Base-by-base conservation (phyloP, 2,888 invertebrate genomes). In the Aphodius sticticus region DNA sequence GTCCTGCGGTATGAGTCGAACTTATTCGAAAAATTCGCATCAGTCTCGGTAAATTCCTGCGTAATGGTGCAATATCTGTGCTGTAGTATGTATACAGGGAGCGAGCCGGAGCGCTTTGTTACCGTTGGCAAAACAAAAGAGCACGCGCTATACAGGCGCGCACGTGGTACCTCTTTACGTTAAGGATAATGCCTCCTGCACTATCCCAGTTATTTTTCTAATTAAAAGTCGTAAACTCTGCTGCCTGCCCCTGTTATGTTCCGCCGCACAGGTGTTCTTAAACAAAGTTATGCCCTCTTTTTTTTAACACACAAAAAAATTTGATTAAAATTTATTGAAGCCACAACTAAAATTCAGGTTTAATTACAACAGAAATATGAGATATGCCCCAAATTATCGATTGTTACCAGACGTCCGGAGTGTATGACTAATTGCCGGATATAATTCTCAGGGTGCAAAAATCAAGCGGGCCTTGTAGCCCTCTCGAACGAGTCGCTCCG, bases 121-220 rank as follows among this genome's bases (percentile, higher is more conserved):
- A 36, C 7, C 72, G 16, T n/a, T 36, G 16, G 72, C 72, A 14
- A 72, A 26, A 72, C 72, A 72, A 72, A 72, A 72, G 72, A 26
- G 15, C 72, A 53, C 16, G 72, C 72, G 72, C 72, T n/a, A n/a
- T n/a, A 72, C 14, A 26, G 16, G 70, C 70, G 70, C 70, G 72
- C 16, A 72, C 72, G 72, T 26, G 35, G 72, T 36, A 72, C 72
- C 16, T 72, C 35, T 26, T 14, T 72, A 16, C 72, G 72, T 14
- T 26, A 72, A 72, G 72, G 86, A 87, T 87, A 87, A 87, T 88
- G 87, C 87, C 86, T 87, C 85, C 86, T 85, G 86, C 85, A 87
- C 87, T 87, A 87, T 88, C 86, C 26, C 14, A 72, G 72, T 72
- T 72, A 72, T 72, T 72, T 72, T 72, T 72, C 72, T 72, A 72